Evolutionary conservation across 2,113 vertebrate genomes (phyloP).

Genomic region (Bostrychus sinensis): DNA sequence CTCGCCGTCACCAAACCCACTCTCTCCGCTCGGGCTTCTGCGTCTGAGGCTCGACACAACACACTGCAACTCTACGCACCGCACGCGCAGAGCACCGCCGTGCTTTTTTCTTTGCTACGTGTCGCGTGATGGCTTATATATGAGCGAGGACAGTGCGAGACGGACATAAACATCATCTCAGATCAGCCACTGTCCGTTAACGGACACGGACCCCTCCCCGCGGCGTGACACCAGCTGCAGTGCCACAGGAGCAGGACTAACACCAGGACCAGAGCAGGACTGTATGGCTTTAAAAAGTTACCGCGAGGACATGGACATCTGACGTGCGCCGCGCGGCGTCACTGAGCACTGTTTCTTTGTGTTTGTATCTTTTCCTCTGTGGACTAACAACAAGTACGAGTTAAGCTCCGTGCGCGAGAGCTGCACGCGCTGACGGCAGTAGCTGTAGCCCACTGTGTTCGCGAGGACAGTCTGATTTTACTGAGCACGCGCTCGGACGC

Average conservation of each 20-base stretch:
- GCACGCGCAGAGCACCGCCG: slow-evolving; percentile 79
- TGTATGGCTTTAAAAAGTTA: slow-evolving; percentile 77
- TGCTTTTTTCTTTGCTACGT: slow-evolving; percentile 28
- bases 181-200: slow-evolving; percentile 55
- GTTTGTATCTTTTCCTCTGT: slow-evolving; percentile 56
- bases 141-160: slow-evolving; percentile 73
- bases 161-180: slow-evolving; percentile 64
- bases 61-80: slow-evolving; percentile 39
- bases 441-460: slow-evolving; percentile 2
- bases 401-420: slow-evolving; percentile 29
- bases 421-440: background rate
- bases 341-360: slow-evolving; percentile 59
- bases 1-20: slow-evolving; percentile 76
- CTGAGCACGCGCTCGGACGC: slow-evolving; percentile 2
- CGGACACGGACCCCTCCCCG: slow-evolving; percentile 72
- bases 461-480: background rate
- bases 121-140: slow-evolving; percentile 58
- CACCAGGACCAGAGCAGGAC: slow-evolving; percentile 12
- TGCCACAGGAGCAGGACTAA: slow-evolving; percentile 50
- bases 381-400: slow-evolving; percentile 56
- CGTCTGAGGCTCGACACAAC: slow-evolving; percentile 77
- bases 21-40: slow-evolving; percentile 62
- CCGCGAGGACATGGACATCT: slow-evolving; percentile 72
- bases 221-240: slow-evolving; percentile 65
- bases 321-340: slow-evolving; percentile 69